Evolutionary conservation across 2,113 vertebrate genomes (phyloP).

Genomic region (Scophthalmus maximus): DNA sequence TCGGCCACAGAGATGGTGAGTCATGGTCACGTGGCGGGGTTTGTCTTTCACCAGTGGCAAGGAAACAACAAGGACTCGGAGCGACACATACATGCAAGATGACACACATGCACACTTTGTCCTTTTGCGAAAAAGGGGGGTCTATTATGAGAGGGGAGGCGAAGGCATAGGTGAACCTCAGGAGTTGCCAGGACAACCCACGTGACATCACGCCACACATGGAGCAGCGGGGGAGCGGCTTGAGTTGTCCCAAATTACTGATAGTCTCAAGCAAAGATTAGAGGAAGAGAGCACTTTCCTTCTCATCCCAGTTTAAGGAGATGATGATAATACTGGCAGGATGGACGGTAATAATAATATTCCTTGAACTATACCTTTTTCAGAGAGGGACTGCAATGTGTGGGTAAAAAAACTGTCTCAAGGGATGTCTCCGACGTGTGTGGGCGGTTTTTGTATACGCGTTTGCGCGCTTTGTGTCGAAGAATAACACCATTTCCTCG

Average conservation of each 20-base stretch:
- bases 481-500: constrained; percentile 56
- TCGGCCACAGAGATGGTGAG: constrained; percentile 50
- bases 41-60: constrained; percentile 65
- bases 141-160: constrained; percentile 45
- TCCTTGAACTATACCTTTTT: constrained; percentile 15
- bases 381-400: not conserved
- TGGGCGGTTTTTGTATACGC: constrained; percentile 37
- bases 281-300: constrained; percentile 25
- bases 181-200: constrained; percentile 75
- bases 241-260: constrained; percentile 45
- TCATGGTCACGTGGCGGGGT: constrained; percentile 64
- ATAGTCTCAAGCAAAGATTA: constrained; percentile 46
- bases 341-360: constrained; percentile 3
- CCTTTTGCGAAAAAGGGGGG: constrained; percentile 21
- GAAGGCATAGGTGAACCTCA: constrained; percentile 63
- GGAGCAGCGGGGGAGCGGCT: constrained; percentile 50
- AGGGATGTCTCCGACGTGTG: constrained; percentile 31
- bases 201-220: constrained; percentile 73
- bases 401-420: constrained; percentile 6
- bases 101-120: constrained; percentile 20
- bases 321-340: constrained; percentile 7
- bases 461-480: constrained; percentile 12
- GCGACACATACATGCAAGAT: constrained; percentile 4
- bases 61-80: constrained; percentile 64
- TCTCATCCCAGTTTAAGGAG: constrained; percentile 25